These are phyloP conservation scores for Pipistrellus kuhlii DNA, from an alignment of 2,797 vertebrate species.

Conservation along the genomic window DNA sequence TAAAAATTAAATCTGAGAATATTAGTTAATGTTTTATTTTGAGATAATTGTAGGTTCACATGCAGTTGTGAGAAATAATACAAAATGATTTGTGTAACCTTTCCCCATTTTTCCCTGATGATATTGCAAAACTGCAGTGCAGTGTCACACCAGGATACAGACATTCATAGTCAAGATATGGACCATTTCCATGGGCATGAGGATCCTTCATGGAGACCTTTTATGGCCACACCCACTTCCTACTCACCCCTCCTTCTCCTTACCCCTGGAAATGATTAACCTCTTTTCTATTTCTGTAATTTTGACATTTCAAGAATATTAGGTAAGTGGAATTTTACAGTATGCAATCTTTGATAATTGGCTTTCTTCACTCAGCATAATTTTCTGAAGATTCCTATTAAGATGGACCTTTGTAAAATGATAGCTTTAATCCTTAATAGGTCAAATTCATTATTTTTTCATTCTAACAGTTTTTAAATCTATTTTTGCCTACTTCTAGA, in stretches of 20 bases:
- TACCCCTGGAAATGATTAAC: neutral
- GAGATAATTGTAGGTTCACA: neutral
- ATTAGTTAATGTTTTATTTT: constrained; percentile 5
- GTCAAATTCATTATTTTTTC: neutral
- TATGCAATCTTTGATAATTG: neutral
- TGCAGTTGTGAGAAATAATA: neutral
- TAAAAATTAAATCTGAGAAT: constrained; percentile 32
- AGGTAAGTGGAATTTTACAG: neutral
- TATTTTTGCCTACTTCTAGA: too few relatives aligned
- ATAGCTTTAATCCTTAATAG: neutral
- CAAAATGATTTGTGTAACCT: neutral
- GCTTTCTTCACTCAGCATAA: neutral
- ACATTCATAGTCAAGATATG: neutral
- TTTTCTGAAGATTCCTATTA: neutral
- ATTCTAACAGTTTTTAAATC: neutral
- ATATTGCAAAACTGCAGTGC: neutral
- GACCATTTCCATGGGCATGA: neutral
- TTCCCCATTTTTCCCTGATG: neutral
- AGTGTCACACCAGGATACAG: neutral
- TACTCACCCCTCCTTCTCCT: neutral
- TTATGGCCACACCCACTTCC: neutral
- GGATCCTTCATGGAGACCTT: neutral
- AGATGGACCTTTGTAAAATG: neutral
- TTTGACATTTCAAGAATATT: neutral
- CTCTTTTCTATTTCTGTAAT: neutral